Evolutionary conservation across 2,797 vertebrate genomes (phyloP), one percentile per base, ranked within the genome.

Genomic region (Picus viridis): DNA sequence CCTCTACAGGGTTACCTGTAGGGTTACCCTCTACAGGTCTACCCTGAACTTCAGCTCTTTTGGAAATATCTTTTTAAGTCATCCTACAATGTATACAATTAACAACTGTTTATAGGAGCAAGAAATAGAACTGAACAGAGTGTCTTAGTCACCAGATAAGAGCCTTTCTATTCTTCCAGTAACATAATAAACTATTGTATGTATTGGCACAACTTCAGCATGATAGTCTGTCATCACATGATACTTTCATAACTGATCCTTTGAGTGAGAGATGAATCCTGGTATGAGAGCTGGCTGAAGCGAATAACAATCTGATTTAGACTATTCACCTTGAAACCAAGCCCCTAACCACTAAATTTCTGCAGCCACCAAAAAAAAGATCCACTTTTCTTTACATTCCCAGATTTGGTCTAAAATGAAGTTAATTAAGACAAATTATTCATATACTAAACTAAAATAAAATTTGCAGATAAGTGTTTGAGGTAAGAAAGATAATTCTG

Each of bases 301-400:
- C 2, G 74, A 74, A 7, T 22, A 27, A 75, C 7, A 78, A 76
- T 10, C 3, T 70, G 26, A n/a, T 73, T 82, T 76, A 57, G 34
- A 27, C 61, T 53, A 22, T 7, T 3, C 24, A 53, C 4, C 9
- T 59, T 0, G 0, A 26, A 72, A 47, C 18, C 2, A 82, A 34
- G 7, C 47, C 29, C 78, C 45, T 79, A 83, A 9, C 2, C 11
- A 47, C 10, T 26, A 17, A 41, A 59, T 72, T 81, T 79, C 32
- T 62, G n/a, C 51, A 70, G 6, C 6, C 72, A 57, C 20, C 18
- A 27, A 65, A 83, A 39, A 39, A 51, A 68, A n/a, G 3, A 22
- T n/a, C 5, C 3, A 10, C 7, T 77, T 85, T 77, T 59, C 22
- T 17, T 30, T 4, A 2, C 6, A n/a, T 26, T 75, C 41, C 75